Evolutionary conservation across 2,113 vertebrate genomes (phyloP), one percentile per base, ranked within the genome.

Genomic region (Athene noctua): DNA sequence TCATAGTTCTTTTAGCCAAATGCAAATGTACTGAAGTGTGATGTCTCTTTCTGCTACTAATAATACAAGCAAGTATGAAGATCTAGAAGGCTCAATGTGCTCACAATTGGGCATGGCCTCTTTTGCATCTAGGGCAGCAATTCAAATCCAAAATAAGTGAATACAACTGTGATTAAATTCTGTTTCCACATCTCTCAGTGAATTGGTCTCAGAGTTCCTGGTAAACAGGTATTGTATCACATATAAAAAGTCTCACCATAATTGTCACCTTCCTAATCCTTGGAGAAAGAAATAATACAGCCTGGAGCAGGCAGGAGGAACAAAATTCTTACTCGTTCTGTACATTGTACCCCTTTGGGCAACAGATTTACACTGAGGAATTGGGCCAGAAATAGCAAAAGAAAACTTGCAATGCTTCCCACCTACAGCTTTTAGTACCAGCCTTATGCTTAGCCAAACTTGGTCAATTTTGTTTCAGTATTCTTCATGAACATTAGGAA

Each of bases 1-100:
- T 94, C 65, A 57, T 92, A 89, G 22, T 85, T 94, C 22, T 22
- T 89, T 51, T 96, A 62, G 62, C 59, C 82, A 88, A 92, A 80
- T 70, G 51, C 66, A 78, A 70, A 94, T 46, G 51, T 90, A 88
- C 78, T 95, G 81, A 91, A 90, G 62, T 86, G 36, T 73, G 68
- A 42, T 87, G 40, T 42, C 44, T 71, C n/a, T 82, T 81, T 91
- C 82, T 86, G 59, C 42, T 66, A 17, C 49, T 88, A 83, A 49
- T 90, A 86, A 62, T 67, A 81, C 54, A 78, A 61, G 30, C 18
- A 29, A 42, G 49, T 63, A 57, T 47, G 57, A 86, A n/a, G 30
- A 74, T 82, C 40, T 75, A 30, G 80, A 90, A 84, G 81, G 44
- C 75, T 86, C 30, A 9, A 23, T 38, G 34, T 52, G 34, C 42